These are phyloP conservation scores for Agonum fuliginosum DNA, from an alignment of 2,888 invertebrate species.

Conservation along the genomic window DNA sequence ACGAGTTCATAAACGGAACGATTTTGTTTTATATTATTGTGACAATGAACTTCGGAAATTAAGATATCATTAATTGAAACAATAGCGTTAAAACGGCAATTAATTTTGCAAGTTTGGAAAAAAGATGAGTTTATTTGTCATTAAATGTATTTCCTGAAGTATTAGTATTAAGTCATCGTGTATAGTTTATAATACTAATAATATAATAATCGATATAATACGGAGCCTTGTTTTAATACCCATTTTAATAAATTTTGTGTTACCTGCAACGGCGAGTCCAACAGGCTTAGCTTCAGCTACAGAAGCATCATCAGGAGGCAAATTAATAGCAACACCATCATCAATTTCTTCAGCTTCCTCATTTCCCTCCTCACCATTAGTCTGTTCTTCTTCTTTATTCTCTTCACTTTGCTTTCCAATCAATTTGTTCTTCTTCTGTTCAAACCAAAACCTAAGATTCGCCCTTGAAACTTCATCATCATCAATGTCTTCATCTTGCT, in stretches of 20 bases:
- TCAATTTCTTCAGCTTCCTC: conserved; percentile 70
- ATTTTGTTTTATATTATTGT: too few species aligned
- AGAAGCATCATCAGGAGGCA: conserved; percentile 77
- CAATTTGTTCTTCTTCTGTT: conserved; percentile 66
- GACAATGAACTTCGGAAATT: too few species aligned
- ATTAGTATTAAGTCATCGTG: too few species aligned
- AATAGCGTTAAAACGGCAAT: too few species aligned
- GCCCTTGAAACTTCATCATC: conserved; percentile 66
- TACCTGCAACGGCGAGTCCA: conserved; percentile 74
- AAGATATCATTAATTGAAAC: too few species aligned
- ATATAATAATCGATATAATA: too few species aligned
- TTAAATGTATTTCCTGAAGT: too few species aligned
- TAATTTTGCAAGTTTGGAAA: too few species aligned
- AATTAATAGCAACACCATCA: conserved; percentile 73
- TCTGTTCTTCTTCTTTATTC: conserved; percentile 64
- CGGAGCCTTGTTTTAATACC: neutral
- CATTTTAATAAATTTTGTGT: neutral
- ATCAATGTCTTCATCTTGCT: conserved; percentile 64
- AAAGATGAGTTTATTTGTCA: too few species aligned
- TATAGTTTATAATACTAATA: too few species aligned
- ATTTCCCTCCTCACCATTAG: conserved; percentile 66
- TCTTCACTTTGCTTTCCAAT: conserved; percentile 64
- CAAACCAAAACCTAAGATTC: conserved; percentile 69
- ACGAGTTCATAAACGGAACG: too few species aligned
- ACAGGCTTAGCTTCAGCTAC: conserved; percentile 87